Conservation (phyloP, 2,113 vertebrate genomes). For the Oryzias woworae region DNA sequence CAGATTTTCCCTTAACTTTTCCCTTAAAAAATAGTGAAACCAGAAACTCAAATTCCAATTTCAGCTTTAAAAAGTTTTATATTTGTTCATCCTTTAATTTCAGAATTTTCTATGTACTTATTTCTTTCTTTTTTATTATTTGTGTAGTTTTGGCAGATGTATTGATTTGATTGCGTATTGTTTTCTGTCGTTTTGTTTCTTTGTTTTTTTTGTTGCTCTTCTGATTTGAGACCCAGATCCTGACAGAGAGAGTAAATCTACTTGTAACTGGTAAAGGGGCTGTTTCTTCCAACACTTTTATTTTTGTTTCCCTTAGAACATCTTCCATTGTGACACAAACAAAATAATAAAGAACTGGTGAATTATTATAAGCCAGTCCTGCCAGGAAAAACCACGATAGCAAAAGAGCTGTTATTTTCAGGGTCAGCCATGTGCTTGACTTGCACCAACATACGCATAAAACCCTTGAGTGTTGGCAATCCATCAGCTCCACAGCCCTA, state of each 20-base stretch:
- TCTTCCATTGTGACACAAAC: not conserved
- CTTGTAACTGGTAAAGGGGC: not conserved
- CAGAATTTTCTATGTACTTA: no score
- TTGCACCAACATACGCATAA: conserved; percentile 3
- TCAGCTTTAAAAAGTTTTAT: no score
- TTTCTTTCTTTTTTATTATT: no score
- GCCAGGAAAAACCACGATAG: not conserved
- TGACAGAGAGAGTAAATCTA: not conserved
- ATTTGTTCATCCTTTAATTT: no score
- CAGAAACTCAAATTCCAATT: no score
- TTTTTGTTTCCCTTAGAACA: not conserved
- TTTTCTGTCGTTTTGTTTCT: no score
- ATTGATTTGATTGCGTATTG: no score
- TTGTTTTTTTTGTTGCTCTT: no score
- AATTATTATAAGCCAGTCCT: conserved; percentile 1
- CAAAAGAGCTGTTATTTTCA: not conserved
- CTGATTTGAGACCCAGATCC: not conserved
- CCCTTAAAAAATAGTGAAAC: no score
- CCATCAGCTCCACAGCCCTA: conserved; percentile 1
- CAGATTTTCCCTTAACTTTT: no score
- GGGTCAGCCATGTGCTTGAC: conserved; percentile 7
- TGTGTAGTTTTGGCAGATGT: no score
- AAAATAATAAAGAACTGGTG: not conserved
- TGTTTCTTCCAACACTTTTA: not conserved
- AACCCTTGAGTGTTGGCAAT: not conserved